Conservation (phyloP, 2,888 invertebrate genomes). For the Polietes domitor region DNA sequence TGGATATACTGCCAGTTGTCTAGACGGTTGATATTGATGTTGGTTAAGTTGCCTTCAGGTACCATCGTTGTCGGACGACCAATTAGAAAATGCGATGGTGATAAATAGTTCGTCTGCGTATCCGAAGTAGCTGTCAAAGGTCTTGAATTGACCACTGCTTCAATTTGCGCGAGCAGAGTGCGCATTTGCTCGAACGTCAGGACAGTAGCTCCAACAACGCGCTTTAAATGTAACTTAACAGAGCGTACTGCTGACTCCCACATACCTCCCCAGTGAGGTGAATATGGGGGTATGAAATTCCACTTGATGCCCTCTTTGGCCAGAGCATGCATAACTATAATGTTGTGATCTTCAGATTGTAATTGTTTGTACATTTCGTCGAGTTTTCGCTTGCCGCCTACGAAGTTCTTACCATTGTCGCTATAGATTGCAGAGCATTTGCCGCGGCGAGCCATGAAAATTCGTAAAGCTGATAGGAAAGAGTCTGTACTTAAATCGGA, state of each 20-base stretch:
- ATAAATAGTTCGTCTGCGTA: slow-evolving; percentile 19
- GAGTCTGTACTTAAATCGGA: slow-evolving; percentile 56
- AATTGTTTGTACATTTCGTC: slow-evolving; percentile 14
- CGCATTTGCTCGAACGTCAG: no score
- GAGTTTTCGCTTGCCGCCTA: slow-evolving; percentile 48
- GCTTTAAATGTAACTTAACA: slow-evolving; percentile 61
- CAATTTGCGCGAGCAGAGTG: no score
- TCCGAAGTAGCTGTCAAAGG: slow-evolving; percentile 28
- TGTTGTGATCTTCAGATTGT: slow-evolving; percentile 9
- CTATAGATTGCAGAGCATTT: slow-evolving; percentile 45
- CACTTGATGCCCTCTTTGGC: slow-evolving; percentile 43
- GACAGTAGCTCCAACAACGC: slow-evolving; percentile 30
- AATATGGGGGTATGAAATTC: slow-evolving; percentile 56
- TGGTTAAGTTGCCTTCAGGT: slow-evolving; percentile 3
- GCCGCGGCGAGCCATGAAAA: slow-evolving; percentile 45
- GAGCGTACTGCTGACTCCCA: slow-evolving; percentile 62
- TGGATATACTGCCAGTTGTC: slow-evolving; percentile 47
- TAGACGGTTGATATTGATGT: background rate
- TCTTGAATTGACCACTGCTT: background rate
- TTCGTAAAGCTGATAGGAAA: slow-evolving; percentile 54
- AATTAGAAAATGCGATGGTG: slow-evolving; percentile 44
- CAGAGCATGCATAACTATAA: slow-evolving; percentile 35
- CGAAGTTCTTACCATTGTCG: slow-evolving; percentile 63
- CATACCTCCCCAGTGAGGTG: slow-evolving; percentile 30
- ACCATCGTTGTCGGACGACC: background rate